Conservation (phyloP, 2,797 vertebrate genomes). For the Gymnodraco acuticeps region DNA sequence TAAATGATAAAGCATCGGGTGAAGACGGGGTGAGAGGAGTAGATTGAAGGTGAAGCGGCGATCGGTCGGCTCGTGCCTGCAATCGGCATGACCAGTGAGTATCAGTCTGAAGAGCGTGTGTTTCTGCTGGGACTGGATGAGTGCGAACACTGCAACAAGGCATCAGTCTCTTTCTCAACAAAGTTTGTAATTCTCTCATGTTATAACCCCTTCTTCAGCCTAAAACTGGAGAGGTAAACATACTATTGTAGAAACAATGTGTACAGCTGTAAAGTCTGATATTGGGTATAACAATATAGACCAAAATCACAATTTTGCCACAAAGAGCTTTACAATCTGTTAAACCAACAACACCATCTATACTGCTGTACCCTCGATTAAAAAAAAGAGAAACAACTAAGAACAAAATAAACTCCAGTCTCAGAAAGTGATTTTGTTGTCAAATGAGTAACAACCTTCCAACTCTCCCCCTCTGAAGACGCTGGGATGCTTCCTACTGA, state of each 20-base stretch:
- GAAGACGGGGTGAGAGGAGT: constrained; percentile 35
- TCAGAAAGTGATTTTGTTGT: background rate
- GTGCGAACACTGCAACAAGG: background rate
- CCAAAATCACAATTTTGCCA: no score
- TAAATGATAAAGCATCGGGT: constrained; percentile 57
- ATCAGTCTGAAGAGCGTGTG: constrained; percentile 23
- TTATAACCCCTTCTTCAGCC: background rate
- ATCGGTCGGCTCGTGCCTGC: constrained; percentile 38
- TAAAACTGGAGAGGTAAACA: background rate
- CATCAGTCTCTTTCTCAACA: background rate
- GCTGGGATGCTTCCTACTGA: background rate
- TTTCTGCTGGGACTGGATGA: background rate
- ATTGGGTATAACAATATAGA: no score
- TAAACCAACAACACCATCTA: background rate
- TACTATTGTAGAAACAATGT: background rate
- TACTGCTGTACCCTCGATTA: background rate
- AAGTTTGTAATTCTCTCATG: background rate
- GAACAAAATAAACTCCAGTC: background rate
- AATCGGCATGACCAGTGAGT: constrained; percentile 64
- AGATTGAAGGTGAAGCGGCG: constrained; percentile 37
- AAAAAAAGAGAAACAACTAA: background rate
- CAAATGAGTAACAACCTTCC: background rate
- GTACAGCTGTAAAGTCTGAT: background rate
- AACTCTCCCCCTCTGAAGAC: background rate
- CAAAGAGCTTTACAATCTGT: background rate